Base-by-base conservation (phyloP, 2,888 invertebrate species). In the Aplocera efformata region DNA sequence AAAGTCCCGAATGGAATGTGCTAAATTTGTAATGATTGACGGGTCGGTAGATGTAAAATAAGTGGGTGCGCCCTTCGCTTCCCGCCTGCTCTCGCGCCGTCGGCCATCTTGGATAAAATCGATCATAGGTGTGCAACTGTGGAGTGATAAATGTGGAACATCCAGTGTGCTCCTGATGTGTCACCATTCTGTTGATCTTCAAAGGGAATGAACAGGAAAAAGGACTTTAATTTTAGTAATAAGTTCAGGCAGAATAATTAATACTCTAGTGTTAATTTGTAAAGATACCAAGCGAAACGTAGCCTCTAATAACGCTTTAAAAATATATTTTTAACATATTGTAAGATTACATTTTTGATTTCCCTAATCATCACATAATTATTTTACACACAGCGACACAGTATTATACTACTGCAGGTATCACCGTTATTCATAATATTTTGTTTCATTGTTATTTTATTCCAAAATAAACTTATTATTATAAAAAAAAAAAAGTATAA, bases 81-180 rank as follows among this genome's bases (percentile, higher is more conserved):
- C 79, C 82, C 81, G 83, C 84, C 78, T 65, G 76, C 68, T 63
- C 60, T 67, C 63, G 72, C 72, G 74, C 75, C 74, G 71, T 68
- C 83, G 77, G 88, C 88, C 88, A 88, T 88, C 79, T 88, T 88
- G 85, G 69, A 79, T 79, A 72, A 78, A 64, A 84, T 84, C 83
- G 79, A 88, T 86, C 85, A 85, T 83, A 84, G 81, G 80, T 83
- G 81, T 71, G 78, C 82, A 82, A 80, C 77, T 80, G 85, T 79
- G 76, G 80, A 79, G 84, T 85, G 82, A 80, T 80, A 82, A 76
- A 79, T 75, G 66, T 59, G 63, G 68, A 69, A 59, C 60, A 48
- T 64, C 55, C 59, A 30, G 21, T 41, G 30, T 8, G 31, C 26
- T 37, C 7, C 31, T 10, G 7, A 17, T 30, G 30, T 27, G 28